These are phyloP conservation scores for Montifringilla adamsi DNA, from an alignment of 2,113 vertebrate species.

Conservation along the genomic window DNA sequence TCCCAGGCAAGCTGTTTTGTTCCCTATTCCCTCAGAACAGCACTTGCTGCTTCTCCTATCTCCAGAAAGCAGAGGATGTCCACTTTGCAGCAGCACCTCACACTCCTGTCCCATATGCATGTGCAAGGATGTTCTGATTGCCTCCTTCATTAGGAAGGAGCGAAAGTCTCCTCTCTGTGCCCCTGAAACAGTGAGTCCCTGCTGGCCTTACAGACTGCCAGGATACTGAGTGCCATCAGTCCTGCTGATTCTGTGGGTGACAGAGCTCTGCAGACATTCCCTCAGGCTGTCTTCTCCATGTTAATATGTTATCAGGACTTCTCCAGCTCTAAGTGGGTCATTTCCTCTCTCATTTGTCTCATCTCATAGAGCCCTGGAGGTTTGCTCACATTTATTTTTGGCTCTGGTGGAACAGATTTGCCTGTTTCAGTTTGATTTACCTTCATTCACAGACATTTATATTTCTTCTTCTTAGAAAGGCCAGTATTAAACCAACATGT, in stretches of 20 bases:
- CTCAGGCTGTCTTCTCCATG: not conserved
- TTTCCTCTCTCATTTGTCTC: conserved; percentile 23
- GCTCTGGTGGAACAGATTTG: not conserved
- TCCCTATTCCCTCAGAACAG: not conserved
- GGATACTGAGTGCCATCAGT: not conserved
- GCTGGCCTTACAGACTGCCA: not conserved
- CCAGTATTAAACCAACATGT: not conserved
- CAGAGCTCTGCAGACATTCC: not conserved
- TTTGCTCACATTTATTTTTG: conserved; percentile 24
- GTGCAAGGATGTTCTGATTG: not conserved
- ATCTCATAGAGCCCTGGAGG: not conserved
- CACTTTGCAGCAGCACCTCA: not conserved
- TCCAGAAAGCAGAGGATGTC: not conserved
- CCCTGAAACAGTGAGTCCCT: not conserved
- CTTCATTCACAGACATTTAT: not conserved
- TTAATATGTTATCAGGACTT: not conserved
- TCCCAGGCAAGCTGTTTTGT: not conserved
- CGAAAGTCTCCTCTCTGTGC: not conserved
- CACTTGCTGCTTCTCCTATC: not conserved
- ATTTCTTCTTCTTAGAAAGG: not conserved
- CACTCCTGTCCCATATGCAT: not conserved
- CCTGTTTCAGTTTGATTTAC: conserved; percentile 9
- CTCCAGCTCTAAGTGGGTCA: not conserved
- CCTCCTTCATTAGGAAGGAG: not conserved
- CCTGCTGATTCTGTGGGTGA: not conserved